Evolutionary conservation across 1,140 invertebrate species (phyloP).

Genomic region (Euura saliciscinereae): DNA sequence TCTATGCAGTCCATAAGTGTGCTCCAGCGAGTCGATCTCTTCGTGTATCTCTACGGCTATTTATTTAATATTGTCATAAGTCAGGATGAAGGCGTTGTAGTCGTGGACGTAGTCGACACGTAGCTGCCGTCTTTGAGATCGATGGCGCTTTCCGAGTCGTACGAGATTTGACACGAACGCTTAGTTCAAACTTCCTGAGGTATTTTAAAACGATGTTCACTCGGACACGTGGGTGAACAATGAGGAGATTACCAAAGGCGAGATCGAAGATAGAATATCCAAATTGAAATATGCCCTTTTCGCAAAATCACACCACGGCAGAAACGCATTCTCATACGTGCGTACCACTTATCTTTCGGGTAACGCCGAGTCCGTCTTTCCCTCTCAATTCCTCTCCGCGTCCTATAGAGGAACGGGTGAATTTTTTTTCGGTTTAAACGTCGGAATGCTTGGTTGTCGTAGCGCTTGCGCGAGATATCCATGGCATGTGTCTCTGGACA

Average conservation of each 20-base stretch:
- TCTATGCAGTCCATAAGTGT: conserved; percentile 1
- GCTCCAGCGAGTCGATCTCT: conserved; percentile 12
- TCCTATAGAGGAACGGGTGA: background rate
- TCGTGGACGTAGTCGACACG: background rate
- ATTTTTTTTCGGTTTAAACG: background rate
- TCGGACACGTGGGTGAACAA: conserved; percentile 1
- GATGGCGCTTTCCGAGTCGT: background rate
- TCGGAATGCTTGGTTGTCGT: conserved; percentile 4
- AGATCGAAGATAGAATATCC: too few species aligned
- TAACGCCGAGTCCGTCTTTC: background rate
- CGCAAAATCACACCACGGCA: too few species aligned
- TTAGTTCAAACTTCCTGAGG: background rate
- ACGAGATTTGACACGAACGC: background rate
- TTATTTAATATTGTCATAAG: conserved; percentile 44
- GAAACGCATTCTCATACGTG: background rate
- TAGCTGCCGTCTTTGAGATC: conserved; percentile 4
- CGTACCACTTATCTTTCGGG: background rate
- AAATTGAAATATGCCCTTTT: too few species aligned
- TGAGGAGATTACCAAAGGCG: background rate
- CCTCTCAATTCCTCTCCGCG: background rate
- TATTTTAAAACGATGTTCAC: background rate
- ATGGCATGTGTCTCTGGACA: conserved; percentile 3
- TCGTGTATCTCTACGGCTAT: conserved; percentile 31
- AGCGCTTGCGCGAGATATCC: conserved; percentile 6
- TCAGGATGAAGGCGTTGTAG: conserved; percentile 17